These are phyloP conservation scores for Salvelinus sp. DNA, from an alignment of 2,113 vertebrate genomes.

Conservation along the genomic window DNA sequence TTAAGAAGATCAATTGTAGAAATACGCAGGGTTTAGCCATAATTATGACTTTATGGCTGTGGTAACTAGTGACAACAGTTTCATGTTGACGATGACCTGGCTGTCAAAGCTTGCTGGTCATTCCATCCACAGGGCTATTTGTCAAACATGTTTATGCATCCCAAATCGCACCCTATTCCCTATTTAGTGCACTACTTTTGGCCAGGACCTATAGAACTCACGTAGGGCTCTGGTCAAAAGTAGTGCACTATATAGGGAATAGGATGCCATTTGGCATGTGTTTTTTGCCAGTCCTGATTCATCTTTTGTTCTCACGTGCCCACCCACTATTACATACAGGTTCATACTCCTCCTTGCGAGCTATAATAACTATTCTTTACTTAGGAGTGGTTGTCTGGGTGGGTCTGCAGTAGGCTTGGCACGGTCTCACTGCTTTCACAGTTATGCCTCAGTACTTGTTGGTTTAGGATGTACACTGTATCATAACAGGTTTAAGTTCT, in stretches of 20 bases:
- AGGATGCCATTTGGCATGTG: too few relatives aligned
- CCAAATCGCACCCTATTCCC: too few relatives aligned
- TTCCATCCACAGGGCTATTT: not conserved
- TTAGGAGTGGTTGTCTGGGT: not conserved
- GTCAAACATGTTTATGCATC: not conserved
- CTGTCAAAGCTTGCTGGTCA: not conserved
- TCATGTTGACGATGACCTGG: too few relatives aligned
- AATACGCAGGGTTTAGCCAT: too few relatives aligned
- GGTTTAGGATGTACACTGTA: not conserved
- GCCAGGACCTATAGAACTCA: too few relatives aligned
- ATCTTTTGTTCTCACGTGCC: not conserved
- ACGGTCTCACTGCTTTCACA: not conserved
- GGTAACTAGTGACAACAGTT: too few relatives aligned
- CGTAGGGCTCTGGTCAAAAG: too few relatives aligned
- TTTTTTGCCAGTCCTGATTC: not conserved
- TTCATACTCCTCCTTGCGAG: not conserved
- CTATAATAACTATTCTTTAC: not conserved
- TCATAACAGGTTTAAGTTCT: too few relatives aligned
- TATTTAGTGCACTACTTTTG: too few relatives aligned
- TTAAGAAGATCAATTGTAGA: too few relatives aligned
- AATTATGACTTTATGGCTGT: too few relatives aligned
- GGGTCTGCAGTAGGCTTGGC: not conserved
- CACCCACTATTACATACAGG: not conserved
- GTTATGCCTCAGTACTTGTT: not conserved
- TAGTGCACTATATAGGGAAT: too few relatives aligned